These are phyloP conservation scores for Drosophila pruinosa DNA, from an alignment of 1,140 invertebrate genomes.

Conservation along the genomic window DNA sequence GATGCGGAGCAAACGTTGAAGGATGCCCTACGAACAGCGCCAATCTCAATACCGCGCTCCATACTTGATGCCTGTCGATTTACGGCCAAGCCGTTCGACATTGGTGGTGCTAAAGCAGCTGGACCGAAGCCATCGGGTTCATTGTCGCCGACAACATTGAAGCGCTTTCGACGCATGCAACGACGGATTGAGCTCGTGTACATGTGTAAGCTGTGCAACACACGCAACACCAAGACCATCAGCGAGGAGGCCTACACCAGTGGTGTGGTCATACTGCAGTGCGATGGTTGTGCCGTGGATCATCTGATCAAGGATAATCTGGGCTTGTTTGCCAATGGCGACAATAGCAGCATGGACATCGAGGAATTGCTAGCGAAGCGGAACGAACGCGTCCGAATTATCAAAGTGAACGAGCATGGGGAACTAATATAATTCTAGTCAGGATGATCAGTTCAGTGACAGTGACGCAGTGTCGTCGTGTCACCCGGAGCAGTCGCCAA, in stretches of 20 bases:
- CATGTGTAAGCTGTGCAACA: slow-evolving; percentile 93
- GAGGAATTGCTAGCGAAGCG: slow-evolving; percentile 92
- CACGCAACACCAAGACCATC: slow-evolving; percentile 90
- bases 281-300: slow-evolving; percentile 92
- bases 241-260: slow-evolving; percentile 92
- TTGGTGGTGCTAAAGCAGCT: neutral
- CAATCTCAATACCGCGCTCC: slow-evolving; percentile 73
- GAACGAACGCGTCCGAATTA: slow-evolving; percentile 85
- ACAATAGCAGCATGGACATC: slow-evolving; percentile 89
- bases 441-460: slow-evolving; percentile 6
- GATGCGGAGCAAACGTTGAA: slow-evolving; percentile 43
- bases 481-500: neutral
- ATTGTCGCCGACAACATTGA: slow-evolving; percentile 69
- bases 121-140: slow-evolving; percentile 41
- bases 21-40: slow-evolving; percentile 43
- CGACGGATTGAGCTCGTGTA: slow-evolving; percentile 89
- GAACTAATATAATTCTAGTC: slow-evolving; percentile 76
- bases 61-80: slow-evolving; percentile 75
- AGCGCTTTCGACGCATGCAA: slow-evolving; percentile 82
- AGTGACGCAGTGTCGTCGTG: slow-evolving; percentile 34
- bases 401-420: slow-evolving; percentile 79
- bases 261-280: slow-evolving; percentile 94
- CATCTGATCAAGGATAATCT: slow-evolving; percentile 97
- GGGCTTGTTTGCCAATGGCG: slow-evolving; percentile 89
- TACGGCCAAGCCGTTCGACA: slow-evolving; percentile 57